A percentile compares a stretch with the other conserved stretches of the same genome.
phyloP scores from a whole-genome alignment of 2,113 vertebrate species.

The Petroica traversi region DNA sequence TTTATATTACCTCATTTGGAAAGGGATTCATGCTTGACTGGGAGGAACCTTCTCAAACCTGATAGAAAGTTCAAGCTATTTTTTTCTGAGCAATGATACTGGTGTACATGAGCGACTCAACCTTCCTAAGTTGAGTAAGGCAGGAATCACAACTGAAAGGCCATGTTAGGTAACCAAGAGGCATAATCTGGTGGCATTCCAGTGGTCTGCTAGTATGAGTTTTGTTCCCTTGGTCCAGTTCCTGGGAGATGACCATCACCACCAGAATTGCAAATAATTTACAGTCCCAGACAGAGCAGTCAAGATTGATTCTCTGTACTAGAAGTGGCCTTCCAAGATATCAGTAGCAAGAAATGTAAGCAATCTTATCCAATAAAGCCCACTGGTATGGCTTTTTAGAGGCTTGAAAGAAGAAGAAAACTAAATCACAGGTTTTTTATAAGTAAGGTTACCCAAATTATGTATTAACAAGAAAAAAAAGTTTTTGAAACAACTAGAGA shows the following conservation, averaged over 20 bases:
- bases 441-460: neutral
- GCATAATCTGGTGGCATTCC: neutral
- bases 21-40: slow-evolving; percentile 60
- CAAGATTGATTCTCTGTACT: neutral
- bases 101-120: neutral
- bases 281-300: neutral
- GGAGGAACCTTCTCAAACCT: slow-evolving; percentile 12
- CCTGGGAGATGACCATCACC: neutral
- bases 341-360: neutral
- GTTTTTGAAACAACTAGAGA: neutral
- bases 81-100: neutral
- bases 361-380: neutral
- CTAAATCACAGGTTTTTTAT: neutral
- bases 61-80: slow-evolving; percentile 27
- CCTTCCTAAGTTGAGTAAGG: neutral
- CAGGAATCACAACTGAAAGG: neutral
- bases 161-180: neutral
- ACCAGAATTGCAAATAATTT: neutral
- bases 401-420: neutral
- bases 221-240: neutral
- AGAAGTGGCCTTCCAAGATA: neutral
- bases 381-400: neutral
- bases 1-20: slow-evolving; percentile 31
- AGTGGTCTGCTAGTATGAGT: neutral
- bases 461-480: neutral